A percentile compares a stretch with the other conserved stretches of the same genome.
Conservation (phyloP, 2,113 vertebrate genomes). For the Dromiciops gliroides region DNA sequence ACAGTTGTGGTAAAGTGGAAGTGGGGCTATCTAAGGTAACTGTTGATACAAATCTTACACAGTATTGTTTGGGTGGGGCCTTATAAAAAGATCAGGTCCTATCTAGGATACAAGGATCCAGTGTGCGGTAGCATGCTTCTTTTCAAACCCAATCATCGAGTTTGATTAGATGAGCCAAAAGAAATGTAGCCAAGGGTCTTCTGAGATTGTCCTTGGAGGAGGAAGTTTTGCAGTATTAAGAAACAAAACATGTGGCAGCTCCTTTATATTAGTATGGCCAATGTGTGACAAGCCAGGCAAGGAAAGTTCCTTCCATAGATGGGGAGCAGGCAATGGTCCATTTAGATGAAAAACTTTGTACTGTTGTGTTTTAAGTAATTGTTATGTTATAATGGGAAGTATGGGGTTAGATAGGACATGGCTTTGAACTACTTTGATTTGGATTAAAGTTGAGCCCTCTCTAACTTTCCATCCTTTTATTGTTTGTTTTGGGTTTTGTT, state of each 20-base stretch:
- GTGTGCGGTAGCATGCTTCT: not conserved
- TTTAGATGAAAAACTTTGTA: not conserved
- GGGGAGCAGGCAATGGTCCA: not conserved
- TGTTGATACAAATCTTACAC: not conserved
- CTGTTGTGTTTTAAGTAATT: not conserved
- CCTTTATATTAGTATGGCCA: not conserved
- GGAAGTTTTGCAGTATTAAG: not conserved
- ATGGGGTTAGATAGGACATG: not conserved
- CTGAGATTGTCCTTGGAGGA: not conserved
- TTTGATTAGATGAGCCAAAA: not conserved
- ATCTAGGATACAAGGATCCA: not conserved
- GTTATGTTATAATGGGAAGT: not conserved
- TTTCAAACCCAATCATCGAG: not conserved
- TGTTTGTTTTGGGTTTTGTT: no score
- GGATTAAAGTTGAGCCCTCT: not conserved
- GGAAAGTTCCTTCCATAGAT: not conserved
- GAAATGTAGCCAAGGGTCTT: not conserved
- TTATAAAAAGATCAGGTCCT: not conserved
- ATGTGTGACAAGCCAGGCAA: not conserved
- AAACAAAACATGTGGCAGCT: not conserved
- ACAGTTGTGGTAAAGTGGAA: not conserved
- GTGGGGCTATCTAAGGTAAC: not conserved
- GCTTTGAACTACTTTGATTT: not conserved
- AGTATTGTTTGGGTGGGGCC: not conserved
- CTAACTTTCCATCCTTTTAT: no score